Evolutionary conservation across 2,113 vertebrate genomes (phyloP).

Genomic region (Rhinopomastus cyanomelas): DNA sequence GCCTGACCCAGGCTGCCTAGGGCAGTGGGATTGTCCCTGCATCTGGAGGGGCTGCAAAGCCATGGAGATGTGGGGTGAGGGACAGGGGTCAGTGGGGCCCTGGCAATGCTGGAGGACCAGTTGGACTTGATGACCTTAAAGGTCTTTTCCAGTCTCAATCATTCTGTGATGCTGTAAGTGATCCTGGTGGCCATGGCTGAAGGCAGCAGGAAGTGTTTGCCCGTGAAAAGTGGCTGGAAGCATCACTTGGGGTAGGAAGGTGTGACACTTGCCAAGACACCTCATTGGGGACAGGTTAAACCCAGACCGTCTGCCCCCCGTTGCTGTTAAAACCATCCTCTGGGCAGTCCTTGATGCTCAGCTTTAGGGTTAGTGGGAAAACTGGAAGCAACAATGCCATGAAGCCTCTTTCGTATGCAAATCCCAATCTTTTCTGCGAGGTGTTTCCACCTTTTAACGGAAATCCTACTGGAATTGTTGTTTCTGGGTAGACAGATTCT

Average conservation of each 20-base stretch:
- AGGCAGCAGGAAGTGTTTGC: not conserved
- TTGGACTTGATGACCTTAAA: not conserved
- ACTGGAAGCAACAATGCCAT: not conserved
- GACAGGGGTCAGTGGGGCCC: too few species aligned
- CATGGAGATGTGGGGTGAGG: too few species aligned
- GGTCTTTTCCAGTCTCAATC: not conserved
- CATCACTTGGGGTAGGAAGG: not conserved
- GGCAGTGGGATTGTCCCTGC: too few species aligned
- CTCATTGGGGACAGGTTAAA: not conserved
- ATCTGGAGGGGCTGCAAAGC: too few species aligned
- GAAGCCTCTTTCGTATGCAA: not conserved
- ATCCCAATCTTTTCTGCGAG: not conserved
- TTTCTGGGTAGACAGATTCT: not conserved
- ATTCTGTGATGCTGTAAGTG: not conserved
- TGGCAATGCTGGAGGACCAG: not conserved
- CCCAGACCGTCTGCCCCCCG: fast-evolving
- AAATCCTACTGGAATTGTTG: not conserved
- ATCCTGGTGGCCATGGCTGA: fast-evolving
- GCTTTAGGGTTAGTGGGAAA: not conserved
- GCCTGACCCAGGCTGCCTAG: too few species aligned
- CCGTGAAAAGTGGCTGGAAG: not conserved
- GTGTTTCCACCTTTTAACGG: not conserved
- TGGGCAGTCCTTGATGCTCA: not conserved
- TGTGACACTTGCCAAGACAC: too few species aligned
- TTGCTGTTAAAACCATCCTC: not conserved